phyloP scores from a whole-genome alignment of 2,888 invertebrate genomes.

The Xanthorhoe designata region DNA sequence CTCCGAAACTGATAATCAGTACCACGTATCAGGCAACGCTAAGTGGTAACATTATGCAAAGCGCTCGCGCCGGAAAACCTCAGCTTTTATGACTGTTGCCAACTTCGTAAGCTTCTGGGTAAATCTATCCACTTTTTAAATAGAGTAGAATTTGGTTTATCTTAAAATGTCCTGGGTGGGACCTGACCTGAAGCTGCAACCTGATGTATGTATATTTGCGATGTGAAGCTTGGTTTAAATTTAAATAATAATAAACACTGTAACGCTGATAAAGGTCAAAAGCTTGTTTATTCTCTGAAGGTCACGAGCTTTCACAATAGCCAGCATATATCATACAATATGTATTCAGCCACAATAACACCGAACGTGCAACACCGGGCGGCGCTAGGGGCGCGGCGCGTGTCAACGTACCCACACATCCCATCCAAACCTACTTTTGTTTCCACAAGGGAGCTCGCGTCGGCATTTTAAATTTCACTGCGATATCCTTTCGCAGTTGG shows the following conservation, averaged over 20 bases:
- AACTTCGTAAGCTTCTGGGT: slow-evolving; percentile 14
- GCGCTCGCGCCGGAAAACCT: slow-evolving; percentile 34
- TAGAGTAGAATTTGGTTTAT: background rate
- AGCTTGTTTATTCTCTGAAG: background rate
- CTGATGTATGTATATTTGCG: no score
- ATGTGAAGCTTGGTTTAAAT: no score
- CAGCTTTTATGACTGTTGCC: slow-evolving; percentile 8
- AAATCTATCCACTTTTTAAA: slow-evolving; percentile 12
- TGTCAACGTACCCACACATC: slow-evolving; percentile 40
- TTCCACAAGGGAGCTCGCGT: slow-evolving; percentile 60
- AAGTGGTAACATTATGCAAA: slow-evolving; percentile 72
- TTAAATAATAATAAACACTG: background rate
- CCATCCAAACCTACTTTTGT: slow-evolving; percentile 57
- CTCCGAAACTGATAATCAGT: slow-evolving; percentile 55
- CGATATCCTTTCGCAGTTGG: slow-evolving; percentile 71
- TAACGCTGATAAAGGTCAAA: background rate
- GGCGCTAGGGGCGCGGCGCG: slow-evolving; percentile 29
- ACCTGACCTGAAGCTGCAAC: background rate
- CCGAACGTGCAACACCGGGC: slow-evolving; percentile 19
- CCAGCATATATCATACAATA: slow-evolving; percentile 4
- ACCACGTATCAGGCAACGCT: slow-evolving; percentile 56
- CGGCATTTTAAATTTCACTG: slow-evolving; percentile 73
- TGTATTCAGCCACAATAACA: slow-evolving; percentile 11
- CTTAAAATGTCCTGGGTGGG: background rate
- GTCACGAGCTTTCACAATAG: background rate